Evolutionary conservation across 2,797 vertebrate species (phyloP), one percentile per base, ranked within the genome.

Genomic region (Borostomias antarcticus): DNA sequence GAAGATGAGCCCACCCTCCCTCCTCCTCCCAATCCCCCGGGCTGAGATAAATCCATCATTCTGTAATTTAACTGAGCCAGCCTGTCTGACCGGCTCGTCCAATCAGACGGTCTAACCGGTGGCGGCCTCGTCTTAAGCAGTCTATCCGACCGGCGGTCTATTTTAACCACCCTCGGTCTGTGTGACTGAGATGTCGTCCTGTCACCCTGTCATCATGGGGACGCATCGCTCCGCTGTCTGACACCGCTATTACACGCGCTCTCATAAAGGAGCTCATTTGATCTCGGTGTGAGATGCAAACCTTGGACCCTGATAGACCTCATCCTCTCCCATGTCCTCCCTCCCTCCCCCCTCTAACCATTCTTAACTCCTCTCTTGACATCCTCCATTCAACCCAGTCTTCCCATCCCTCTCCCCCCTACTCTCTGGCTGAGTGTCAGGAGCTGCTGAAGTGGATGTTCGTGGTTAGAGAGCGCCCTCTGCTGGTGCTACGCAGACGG

Each of bases 11-110:
- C 47, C 45, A 13, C 25, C 64, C 28, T 33, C 43, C 23, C 25
- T 58, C 58, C 59, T 61, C 65, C 59, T 48, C 28, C 53, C 43
- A 60, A 68, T 15, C 58, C 29, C 32, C n/a, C 47, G 7, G 19
- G 21, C 48, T 51, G 10, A 9, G 7, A 21, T 23, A 43, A 43
- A 43, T 51, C 48, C 48, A 51, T 51, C 48, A 51, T 63, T 60
- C 69, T 75, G 63, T 70, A 72, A 51, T 23, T 48, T 30, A 73
- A 70, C 48, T 45, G 68, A 63, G 67, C 66, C 33, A 68, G 66
- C 58, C 37, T 11, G 10, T 60, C n/a, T n/a, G n/a, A n/a, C n/a
- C n/a, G n/a, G n/a, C n/a, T n/a, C n/a, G n/a, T n/a, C 70, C 51
- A 70, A 64, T 43, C 15, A 43, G 40, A 3, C 40, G 4, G 40